A percentile compares a stretch with the other conserved stretches of the same genome.
These are phyloP conservation scores for Pachyrhynchus sulphureomaculatus DNA, from an alignment of 1,140 invertebrate genomes.

Conservation along the genomic window DNA sequence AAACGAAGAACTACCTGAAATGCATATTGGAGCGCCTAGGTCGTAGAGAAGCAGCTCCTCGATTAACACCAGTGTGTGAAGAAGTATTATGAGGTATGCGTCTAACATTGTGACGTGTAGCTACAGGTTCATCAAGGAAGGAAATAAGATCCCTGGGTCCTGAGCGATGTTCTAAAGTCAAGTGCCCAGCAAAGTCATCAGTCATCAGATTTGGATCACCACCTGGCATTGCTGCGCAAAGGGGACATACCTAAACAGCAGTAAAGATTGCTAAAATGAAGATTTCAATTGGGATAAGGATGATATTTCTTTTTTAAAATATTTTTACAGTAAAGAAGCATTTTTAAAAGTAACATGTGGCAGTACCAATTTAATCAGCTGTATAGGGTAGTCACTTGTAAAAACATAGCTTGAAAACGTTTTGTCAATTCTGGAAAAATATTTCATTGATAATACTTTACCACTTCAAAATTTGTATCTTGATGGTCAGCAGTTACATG, in stretches of 20 bases:
- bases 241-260: slow-evolving; percentile 80
- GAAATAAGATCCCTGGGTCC: slow-evolving; percentile 84
- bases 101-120: slow-evolving; percentile 69
- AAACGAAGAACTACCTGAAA: slow-evolving; percentile 62
- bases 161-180: slow-evolving; percentile 90
- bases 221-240: slow-evolving; percentile 92
- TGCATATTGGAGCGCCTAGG: slow-evolving; percentile 87
- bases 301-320: too few species aligned
- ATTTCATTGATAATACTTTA: too few species aligned
- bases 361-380: too few species aligned
- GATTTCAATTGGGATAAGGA: too few species aligned
- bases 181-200: slow-evolving; percentile 95
- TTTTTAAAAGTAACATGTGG: too few species aligned
- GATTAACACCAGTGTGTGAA: slow-evolving; percentile 53
- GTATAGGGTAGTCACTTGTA: too few species aligned
- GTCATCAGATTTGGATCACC: slow-evolving; percentile 97
- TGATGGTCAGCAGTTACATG: slow-evolving; percentile 88
- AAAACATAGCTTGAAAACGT: too few species aligned
- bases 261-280: too few species aligned
- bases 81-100: slow-evolving; percentile 81
- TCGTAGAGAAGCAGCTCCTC: slow-evolving; percentile 62
- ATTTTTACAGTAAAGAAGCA: too few species aligned
- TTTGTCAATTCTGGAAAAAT: too few species aligned
- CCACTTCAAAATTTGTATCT: slow-evolving; percentile 84
- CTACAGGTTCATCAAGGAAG: slow-evolving; percentile 83